Evolutionary conservation across 2,888 invertebrate genomes (phyloP).

Genomic region (Dicycla oo): DNA sequence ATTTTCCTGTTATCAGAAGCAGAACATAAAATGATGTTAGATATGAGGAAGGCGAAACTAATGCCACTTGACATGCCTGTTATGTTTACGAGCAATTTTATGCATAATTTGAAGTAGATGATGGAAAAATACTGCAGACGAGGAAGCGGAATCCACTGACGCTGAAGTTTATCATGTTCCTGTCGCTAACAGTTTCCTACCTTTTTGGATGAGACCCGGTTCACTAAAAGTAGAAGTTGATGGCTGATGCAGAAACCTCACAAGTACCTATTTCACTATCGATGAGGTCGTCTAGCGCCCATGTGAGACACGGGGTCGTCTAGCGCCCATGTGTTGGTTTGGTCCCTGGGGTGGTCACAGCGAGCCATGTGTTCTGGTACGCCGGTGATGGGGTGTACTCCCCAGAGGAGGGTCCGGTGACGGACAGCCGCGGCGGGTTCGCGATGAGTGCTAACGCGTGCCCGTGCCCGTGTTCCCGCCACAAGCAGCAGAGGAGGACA

Average conservation of each 20-base stretch:
- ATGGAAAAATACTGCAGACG: conserved; percentile 29
- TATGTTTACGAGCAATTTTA: conserved; percentile 49
- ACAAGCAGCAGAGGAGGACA: no score
- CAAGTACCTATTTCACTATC: neutral
- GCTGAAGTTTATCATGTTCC: conserved; percentile 20
- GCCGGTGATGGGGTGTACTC: no score
- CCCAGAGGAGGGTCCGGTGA: no score
- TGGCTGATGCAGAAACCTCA: neutral
- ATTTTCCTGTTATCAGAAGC: conserved; percentile 59
- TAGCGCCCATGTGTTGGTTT: no score
- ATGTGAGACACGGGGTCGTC: no score
- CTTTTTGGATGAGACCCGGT: neutral
- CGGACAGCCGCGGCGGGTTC: no score
- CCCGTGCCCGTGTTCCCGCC: no score
- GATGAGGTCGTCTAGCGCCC: no score
- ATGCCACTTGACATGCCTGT: conserved; percentile 49
- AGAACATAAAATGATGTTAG: conserved; percentile 42
- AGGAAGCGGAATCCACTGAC: conserved; percentile 44
- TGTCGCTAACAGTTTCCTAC: conserved; percentile 1
- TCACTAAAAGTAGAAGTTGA: neutral
- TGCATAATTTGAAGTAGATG: conserved; percentile 36
- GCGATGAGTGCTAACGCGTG: no score
- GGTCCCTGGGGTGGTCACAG: no score
- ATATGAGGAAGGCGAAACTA: conserved; percentile 57
- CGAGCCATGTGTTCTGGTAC: no score